These are phyloP conservation scores for Hyppa rectilinea DNA, from an alignment of 2,888 invertebrate species.

Conservation along the genomic window DNA sequence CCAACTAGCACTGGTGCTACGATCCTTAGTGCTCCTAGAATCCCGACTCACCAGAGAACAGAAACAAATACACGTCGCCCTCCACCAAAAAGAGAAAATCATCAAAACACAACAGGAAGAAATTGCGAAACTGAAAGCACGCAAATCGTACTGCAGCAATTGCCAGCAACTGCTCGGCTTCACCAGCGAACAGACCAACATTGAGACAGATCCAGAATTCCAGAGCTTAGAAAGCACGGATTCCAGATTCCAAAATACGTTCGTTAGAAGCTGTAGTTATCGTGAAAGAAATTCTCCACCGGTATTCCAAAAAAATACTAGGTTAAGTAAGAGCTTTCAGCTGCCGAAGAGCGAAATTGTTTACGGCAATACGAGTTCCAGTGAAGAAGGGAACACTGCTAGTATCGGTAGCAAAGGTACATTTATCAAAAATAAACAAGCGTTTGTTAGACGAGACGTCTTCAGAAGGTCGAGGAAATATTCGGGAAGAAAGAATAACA, in stretches of 20 bases:
- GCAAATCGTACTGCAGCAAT: conserved; percentile 87
- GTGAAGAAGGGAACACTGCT: conserved; percentile 87
- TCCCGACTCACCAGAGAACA: conserved; percentile 94
- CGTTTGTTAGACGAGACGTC: conserved; percentile 87
- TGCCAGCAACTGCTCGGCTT: conserved; percentile 89
- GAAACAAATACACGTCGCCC: conserved; percentile 92
- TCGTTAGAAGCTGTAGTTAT: conserved; percentile 88
- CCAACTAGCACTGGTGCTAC: conserved; percentile 93
- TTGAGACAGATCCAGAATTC: conserved; percentile 89
- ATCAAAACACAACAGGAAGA: conserved; percentile 93
- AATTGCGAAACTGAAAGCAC: conserved; percentile 92
- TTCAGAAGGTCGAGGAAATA: conserved; percentile 89
- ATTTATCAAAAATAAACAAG: conserved; percentile 91
- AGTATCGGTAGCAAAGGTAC: conserved; percentile 87
- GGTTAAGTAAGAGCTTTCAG: conserved; percentile 89
- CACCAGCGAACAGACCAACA: conserved; percentile 89
- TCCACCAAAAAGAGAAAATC: conserved; percentile 93
- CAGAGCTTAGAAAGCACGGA: conserved; percentile 89
- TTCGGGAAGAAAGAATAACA: conserved; percentile 86
- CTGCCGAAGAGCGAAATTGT: conserved; percentile 86
- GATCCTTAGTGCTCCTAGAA: conserved; percentile 93
- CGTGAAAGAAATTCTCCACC: conserved; percentile 88
- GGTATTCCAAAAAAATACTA: conserved; percentile 89
- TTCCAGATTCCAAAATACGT: conserved; percentile 87
- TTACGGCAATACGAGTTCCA: conserved; percentile 88